phyloP scores from a whole-genome alignment of 2,797 vertebrate species.

The Decapterus maruadsi region DNA sequence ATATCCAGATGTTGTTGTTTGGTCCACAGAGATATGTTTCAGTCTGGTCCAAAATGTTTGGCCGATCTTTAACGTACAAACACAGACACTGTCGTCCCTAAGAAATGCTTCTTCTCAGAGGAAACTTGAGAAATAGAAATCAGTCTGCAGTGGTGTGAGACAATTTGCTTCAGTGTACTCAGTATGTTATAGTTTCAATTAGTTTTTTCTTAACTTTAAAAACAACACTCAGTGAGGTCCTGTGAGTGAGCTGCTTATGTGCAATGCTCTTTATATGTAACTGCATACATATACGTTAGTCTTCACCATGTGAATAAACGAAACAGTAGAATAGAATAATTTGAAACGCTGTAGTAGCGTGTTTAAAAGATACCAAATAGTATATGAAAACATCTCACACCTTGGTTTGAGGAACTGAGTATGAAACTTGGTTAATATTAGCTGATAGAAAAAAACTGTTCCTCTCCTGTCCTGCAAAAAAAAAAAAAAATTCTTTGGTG shows the following conservation, averaged over 20 bases:
- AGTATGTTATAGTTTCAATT: neutral
- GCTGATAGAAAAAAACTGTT: constrained; percentile 8
- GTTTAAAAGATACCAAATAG: constrained; percentile 1
- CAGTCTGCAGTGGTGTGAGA: neutral
- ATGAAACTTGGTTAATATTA: constrained; percentile 45
- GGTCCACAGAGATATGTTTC: neutral
- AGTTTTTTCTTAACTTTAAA: too few relatives aligned
- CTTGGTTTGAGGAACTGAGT: constrained; percentile 51
- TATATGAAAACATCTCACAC: too few relatives aligned
- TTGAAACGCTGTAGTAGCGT: neutral
- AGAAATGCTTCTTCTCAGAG: neutral
- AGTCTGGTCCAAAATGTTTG: neutral
- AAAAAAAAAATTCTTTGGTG: neutral
- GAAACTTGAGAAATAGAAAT: neutral
- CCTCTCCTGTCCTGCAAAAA: neutral
- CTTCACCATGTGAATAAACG: neutral
- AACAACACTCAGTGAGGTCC: neutral
- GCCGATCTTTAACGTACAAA: too few relatives aligned
- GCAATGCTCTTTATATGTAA: neutral
- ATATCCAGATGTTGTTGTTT: neutral
- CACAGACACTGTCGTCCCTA: too few relatives aligned
- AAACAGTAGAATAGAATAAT: neutral
- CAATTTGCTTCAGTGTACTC: neutral
- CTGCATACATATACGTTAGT: neutral
- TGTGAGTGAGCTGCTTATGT: neutral